Evolutionary conservation across 2,113 vertebrate genomes (phyloP), one percentile per base, ranked within the genome.

Genomic region (Morone chrysops): DNA sequence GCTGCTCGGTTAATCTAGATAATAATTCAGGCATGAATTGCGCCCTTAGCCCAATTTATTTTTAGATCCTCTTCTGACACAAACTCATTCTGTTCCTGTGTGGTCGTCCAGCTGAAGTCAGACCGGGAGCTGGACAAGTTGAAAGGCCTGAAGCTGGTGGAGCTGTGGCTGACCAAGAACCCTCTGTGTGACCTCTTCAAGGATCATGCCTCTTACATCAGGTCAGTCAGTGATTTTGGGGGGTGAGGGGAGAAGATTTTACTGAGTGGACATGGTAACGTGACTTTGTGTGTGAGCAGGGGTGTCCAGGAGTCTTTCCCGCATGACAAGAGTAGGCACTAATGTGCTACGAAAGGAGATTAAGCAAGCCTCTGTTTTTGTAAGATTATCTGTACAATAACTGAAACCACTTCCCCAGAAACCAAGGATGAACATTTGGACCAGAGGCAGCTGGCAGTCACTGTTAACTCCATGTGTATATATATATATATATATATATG

Each of bases 61-160:
- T 70, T 45, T 16, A 8, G 13, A 62, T 60, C 14, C 1, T 14
- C 9, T 12, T 36, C 47, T 86, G 2, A 47, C 17, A 31, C 40
- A 9, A 12, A 65, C 11, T 16, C 83, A 6, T 41, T 82, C 1
- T 50, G 16, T 40, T 69, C 50, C 6, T 48, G 2, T 63, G 38
- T 67, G 20, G 8, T 48, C 36, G 1, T 74, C 40, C 74, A 98
- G 97, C 85, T 99, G 67, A 98, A 96, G 81, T 91, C 96, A 0
- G 97, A 98, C 18, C 83, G 94, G 0, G 97, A 98, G 59, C 94
- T 99, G 87, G 97, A 98, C 82, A 97, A 94, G 78, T 66, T 99
- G 56, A 98, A 97, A 90, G 95, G 94, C 25, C 89, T 97, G 72
- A 97, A 96, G 92, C 90, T 98, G 66, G 96, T 96, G 74, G 97